Percentiles rank a stretch among this genome's conserved stretches.
Evolutionary conservation across 2,888 invertebrate genomes (phyloP).

Genomic region (Aphidius colemani): DNA sequence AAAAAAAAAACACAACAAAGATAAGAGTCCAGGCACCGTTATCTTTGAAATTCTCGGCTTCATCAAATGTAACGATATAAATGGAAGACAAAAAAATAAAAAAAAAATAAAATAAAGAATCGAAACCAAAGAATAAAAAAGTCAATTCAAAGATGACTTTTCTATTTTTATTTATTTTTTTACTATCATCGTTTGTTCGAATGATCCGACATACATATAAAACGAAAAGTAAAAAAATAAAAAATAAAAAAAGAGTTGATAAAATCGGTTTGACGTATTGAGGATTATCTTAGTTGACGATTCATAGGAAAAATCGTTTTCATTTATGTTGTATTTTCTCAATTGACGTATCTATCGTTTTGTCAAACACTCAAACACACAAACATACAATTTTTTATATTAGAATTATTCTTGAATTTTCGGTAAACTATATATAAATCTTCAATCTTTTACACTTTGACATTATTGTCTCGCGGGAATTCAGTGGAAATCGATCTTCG

Average conservation of each 20-base stretch:
- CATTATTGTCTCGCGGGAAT: constrained; percentile 5
- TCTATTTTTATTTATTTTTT: no score
- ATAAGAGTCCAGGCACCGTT: constrained; percentile 24
- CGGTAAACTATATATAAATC: constrained; percentile 16
- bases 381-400: no score
- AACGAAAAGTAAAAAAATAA: no score
- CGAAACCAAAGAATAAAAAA: constrained; percentile 11
- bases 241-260: no score
- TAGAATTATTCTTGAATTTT: constrained; percentile 3
- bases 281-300: neutral
- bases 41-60: constrained; percentile 22
- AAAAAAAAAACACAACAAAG: constrained; percentile 17
- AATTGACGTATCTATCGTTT: constrained; percentile 21
- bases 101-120: constrained; percentile 6
- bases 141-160: neutral
- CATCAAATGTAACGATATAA: constrained; percentile 26
- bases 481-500: constrained; percentile 8
- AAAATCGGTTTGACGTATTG: constrained; percentile 20
- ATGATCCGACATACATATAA: no score
- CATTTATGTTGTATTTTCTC: neutral
- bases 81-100: constrained; percentile 14
- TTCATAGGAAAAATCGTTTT: no score
- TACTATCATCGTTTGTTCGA: no score
- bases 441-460: constrained; percentile 21
- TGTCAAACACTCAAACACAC: constrained; percentile 13